Evolutionary conservation across 2,113 vertebrate species (phyloP).

Genomic region (Tragelaphus buxtoni): DNA sequence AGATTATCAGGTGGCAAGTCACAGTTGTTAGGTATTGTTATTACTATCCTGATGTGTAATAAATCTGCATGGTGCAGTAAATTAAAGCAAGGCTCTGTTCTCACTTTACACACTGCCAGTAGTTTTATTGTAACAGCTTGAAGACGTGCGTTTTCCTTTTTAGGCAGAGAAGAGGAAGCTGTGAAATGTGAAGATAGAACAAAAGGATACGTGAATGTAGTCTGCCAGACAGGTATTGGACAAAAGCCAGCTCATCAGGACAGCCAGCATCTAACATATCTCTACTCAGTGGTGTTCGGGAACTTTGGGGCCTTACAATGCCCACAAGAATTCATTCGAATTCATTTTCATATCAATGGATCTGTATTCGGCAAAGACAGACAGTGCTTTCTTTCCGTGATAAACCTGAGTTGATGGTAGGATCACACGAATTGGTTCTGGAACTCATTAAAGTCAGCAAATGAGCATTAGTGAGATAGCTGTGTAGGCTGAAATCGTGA

Average conservation of each 20-base stretch:
- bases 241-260: neutral
- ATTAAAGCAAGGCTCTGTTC: conserved; percentile 63
- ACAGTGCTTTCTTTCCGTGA: conserved; percentile 49
- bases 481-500: conserved; percentile 56
- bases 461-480: conserved; percentile 56
- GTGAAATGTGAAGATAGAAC: conserved; percentile 18
- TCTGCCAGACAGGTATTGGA: neutral
- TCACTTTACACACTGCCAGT: conserved; percentile 53
- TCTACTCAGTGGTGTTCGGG: neutral
- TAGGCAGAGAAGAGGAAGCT: conserved; percentile 54
- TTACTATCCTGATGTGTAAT: conserved; percentile 54
- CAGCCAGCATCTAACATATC: neutral
- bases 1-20: neutral
- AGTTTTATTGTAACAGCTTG: conserved; percentile 58
- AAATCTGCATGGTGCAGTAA: conserved; percentile 40
- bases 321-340: conserved; percentile 4
- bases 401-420: conserved; percentile 67
- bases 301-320: neutral
- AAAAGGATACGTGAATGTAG: neutral
- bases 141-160: conserved; percentile 23
- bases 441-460: conserved; percentile 75
- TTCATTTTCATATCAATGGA: conserved; percentile 37
- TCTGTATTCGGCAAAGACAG: neutral
- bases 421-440: conserved; percentile 69
- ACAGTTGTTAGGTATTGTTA: conserved; percentile 20